Conservation (phyloP, 2,113 vertebrate species). For the Oreochromis tanganicae region DNA sequence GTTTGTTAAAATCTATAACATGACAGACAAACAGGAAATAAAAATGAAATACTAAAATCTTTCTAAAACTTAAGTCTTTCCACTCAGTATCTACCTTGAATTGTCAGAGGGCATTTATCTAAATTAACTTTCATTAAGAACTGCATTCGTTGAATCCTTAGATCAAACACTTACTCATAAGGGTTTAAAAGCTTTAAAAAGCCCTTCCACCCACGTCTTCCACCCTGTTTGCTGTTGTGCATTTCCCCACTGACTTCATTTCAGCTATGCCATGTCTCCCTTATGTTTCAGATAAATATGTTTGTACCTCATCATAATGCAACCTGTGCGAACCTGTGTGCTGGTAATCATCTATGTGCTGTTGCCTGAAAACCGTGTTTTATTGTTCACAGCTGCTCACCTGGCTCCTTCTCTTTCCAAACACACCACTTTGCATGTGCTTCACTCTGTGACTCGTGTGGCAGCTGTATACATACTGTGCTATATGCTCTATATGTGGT, state of each 20-base stretch:
- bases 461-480: background rate
- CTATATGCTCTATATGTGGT: background rate
- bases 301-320: background rate
- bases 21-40: background rate
- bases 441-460: background rate
- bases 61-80: background rate
- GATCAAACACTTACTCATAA: background rate
- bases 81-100: background rate
- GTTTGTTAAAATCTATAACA: background rate
- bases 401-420: background rate
- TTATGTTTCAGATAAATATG: background rate
- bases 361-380: background rate
- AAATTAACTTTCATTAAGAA: background rate
- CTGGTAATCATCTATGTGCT: background rate
- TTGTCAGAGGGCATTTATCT: background rate
- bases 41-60: background rate
- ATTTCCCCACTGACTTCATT: background rate
- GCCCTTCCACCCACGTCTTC: background rate
- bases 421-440: background rate
- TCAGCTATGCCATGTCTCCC: background rate
- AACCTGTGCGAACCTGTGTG: background rate
- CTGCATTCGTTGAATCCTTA: background rate
- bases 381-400: background rate
- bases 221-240: background rate
- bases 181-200: background rate